phyloP scores from a whole-genome alignment of 2,888 invertebrate species.

The Tenthredo notha region DNA sequence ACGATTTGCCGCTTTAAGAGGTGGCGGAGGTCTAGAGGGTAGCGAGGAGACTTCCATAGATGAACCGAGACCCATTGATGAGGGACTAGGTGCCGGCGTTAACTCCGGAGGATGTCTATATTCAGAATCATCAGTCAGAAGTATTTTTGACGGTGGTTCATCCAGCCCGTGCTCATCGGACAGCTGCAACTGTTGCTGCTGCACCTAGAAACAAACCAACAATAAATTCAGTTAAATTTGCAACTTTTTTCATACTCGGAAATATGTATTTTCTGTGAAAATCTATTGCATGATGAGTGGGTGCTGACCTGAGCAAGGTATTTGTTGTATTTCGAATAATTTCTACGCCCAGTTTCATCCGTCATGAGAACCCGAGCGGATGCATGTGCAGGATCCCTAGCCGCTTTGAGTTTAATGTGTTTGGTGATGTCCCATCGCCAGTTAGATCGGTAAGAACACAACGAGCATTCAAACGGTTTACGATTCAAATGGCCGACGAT shows the following conservation, averaged over 20 bases:
- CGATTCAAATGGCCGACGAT: conserved; percentile 95
- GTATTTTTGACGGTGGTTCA: conserved; percentile 68
- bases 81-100: conserved; percentile 63
- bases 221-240: not conserved
- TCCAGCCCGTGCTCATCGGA: conserved; percentile 68
- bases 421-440: conserved; percentile 99
- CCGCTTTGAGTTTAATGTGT: conserved; percentile 94
- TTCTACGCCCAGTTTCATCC: conserved; percentile 93
- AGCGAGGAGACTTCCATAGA: conserved; percentile 61
- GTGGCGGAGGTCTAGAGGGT: conserved; percentile 78
- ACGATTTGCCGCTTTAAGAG: conserved; percentile 81
- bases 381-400: conserved; percentile 90
- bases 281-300: not conserved
- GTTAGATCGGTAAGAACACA: conserved; percentile 95
- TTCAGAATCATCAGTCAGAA: conserved; percentile 64
- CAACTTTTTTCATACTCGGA: not conserved
- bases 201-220: conserved; percentile 60
- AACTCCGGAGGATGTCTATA: conserved; percentile 64
- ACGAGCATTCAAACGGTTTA: conserved; percentile 96
- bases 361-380: conserved; percentile 93
- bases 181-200: conserved; percentile 61
- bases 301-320: conserved; percentile 85
- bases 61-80: conserved; percentile 59
- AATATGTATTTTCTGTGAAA: not conserved
- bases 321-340: conserved; percentile 96